Evolutionary conservation across 2,113 vertebrate genomes (phyloP).

Genomic region (Equus quagga): DNA sequence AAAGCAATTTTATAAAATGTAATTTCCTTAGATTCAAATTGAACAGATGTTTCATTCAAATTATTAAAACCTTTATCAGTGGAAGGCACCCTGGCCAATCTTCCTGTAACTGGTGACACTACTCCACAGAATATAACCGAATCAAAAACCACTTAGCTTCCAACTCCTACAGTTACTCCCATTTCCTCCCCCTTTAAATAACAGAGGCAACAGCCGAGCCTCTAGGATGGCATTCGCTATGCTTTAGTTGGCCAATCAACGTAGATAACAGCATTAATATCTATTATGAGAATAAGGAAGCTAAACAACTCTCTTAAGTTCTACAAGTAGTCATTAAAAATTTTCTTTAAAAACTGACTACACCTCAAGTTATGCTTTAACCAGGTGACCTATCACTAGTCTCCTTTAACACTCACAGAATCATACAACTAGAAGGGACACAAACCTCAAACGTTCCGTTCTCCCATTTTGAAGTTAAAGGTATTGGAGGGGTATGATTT

Average conservation of each 20-base stretch:
- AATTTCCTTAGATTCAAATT: constrained; percentile 66
- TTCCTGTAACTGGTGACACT: constrained; percentile 48
- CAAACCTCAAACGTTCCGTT: background rate
- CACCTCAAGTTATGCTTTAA: background rate
- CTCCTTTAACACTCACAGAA: background rate
- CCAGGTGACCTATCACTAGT: background rate
- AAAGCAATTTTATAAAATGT: constrained; percentile 67
- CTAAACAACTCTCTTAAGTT: constrained; percentile 33
- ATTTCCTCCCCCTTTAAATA: constrained; percentile 43
- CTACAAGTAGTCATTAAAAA: background rate
- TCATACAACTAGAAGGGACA: background rate
- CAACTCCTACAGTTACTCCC: background rate
- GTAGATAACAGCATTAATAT: background rate
- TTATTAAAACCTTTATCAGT: constrained; percentile 66
- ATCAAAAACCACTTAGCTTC: constrained; percentile 46
- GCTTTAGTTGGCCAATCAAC: constrained; percentile 30
- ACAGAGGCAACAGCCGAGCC: background rate
- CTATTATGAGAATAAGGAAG: constrained; percentile 10
- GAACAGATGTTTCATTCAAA: constrained; percentile 64
- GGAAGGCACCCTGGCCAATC: background rate
- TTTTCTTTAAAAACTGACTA: background rate
- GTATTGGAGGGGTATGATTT: background rate
- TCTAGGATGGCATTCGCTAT: background rate
- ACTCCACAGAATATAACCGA: constrained; percentile 34
- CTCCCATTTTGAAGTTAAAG: background rate